Evolutionary conservation across 2,888 invertebrate species (phyloP).

Genomic region (Ephialtes manifestator): DNA sequence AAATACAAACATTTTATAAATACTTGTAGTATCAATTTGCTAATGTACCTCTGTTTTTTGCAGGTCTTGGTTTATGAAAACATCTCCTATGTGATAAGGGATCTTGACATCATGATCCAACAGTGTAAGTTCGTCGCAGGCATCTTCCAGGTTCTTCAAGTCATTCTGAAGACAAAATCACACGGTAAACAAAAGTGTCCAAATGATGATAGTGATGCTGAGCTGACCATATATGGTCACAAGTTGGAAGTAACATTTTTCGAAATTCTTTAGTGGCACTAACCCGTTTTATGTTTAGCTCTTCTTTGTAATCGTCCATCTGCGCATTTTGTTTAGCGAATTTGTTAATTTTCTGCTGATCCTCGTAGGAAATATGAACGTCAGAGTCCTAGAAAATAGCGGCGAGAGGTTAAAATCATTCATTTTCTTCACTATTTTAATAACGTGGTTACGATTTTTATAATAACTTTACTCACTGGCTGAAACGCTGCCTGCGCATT

Average conservation of each 20-base stretch:
- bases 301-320: constrained; percentile 95
- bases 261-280: constrained; percentile 32
- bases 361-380: constrained; percentile 97
- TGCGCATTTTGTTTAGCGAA: constrained; percentile 98
- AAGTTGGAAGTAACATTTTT: constrained; percentile 10
- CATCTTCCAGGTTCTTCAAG: constrained; percentile 97
- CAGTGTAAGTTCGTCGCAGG: constrained; percentile 94
- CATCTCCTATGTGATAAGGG: constrained; percentile 95
- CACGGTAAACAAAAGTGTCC: constrained; percentile 87
- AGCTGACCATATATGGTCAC: constrained; percentile 79
- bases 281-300: constrained; percentile 93
- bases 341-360: constrained; percentile 98
- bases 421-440: constrained; percentile 25
- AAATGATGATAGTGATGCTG: constrained; percentile 28
- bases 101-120: constrained; percentile 92
- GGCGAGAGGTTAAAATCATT: constrained; percentile 70
- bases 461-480: constrained; percentile 87
- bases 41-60: constrained; percentile 90
- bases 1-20: not conserved
- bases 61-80: constrained; percentile 93
- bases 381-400: constrained; percentile 90
- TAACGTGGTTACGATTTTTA: constrained; percentile 46
- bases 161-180: constrained; percentile 91
- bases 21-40: not conserved
- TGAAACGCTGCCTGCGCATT: constrained; percentile 89